phyloP scores from a whole-genome alignment of 2,888 invertebrate species.

The Pterobdella sp. region DNA sequence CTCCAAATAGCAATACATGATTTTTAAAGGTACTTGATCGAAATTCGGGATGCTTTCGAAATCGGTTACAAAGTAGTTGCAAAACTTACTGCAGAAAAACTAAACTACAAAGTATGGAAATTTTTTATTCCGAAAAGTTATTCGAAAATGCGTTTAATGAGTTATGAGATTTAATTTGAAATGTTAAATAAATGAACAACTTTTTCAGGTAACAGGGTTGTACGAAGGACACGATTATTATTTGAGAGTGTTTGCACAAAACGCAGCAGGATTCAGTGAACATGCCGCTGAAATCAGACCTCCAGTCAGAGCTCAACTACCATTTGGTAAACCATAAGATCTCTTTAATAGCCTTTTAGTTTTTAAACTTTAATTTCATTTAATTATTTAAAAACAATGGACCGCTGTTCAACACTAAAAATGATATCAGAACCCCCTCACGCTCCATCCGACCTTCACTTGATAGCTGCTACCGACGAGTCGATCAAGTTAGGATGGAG shows the following conservation, averaged over 20 bases:
- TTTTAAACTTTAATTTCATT: background rate
- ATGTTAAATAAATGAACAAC: background rate
- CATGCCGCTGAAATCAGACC: slow-evolving; percentile 65
- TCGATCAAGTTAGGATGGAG: slow-evolving; percentile 39
- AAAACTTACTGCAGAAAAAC: slow-evolving; percentile 25
- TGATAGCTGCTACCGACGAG: slow-evolving; percentile 37
- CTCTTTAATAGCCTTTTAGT: background rate
- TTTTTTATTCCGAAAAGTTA: background rate
- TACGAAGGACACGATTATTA: slow-evolving; percentile 57
- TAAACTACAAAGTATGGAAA: slow-evolving; percentile 31
- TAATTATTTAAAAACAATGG: background rate
- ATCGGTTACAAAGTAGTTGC: slow-evolving; percentile 34
- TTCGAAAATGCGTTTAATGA: background rate
- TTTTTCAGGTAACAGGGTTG: slow-evolving; percentile 33
- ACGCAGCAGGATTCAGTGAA: slow-evolving; percentile 63
- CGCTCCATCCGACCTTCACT: slow-evolving; percentile 42
- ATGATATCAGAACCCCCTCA: slow-evolving; percentile 37
- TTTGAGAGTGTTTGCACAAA: slow-evolving; percentile 75
- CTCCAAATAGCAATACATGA: no score
- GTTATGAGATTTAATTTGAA: background rate
- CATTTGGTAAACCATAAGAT: slow-evolving; percentile 58
- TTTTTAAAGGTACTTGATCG: slow-evolving; percentile 43
- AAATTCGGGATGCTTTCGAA: slow-evolving; percentile 40
- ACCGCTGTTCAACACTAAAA: background rate
- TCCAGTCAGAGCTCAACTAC: slow-evolving; percentile 55